Base-by-base conservation (phyloP, 2,888 invertebrate species). In the Saturnia japonica region DNA sequence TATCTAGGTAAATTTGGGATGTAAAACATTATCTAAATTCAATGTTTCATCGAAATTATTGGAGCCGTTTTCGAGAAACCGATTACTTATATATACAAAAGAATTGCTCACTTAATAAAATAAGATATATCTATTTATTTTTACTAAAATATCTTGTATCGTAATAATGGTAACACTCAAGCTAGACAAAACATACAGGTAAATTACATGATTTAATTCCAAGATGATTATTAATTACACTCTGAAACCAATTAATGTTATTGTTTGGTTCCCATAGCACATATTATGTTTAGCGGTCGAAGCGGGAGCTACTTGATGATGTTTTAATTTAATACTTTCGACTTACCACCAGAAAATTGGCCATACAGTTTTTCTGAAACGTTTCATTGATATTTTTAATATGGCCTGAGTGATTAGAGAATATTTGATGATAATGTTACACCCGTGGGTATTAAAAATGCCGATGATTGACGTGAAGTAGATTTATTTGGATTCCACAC, bases 321-420 rank as follows among this genome's bases (percentile, higher is more conserved):
- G 68, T 70, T 71, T 68, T 74, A 75, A 73, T 75, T 72, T 75
- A 77, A 40, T 74, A 77, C 76, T 72, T 75, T 81, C 77, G 78
- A 93, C 93, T 92, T 90, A 92, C 92, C 92, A 90, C 91, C 90
- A 90, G 78, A 89, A 86, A 78, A 83, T 89, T 82, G 89, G 88
- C 87, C 88, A 90, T 79, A 82, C 85, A 76, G 85, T 83, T 84
- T 89, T 90, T 92, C 92, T 93, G 92, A 91, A 93, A 92, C 88
- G 91, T 88, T 85, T 45, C 64, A 73, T 74, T 73, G 64, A 43
- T 40, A 34, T 25, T 72, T 67, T 70, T 45, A 62, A 40, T 40
- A 40, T 40, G 62, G 14, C 2, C 28, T 34, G 12, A 22, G 12
- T 34, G 40, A 64, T 40, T 64, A 0, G 19, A 40, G 40, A 62